Percentiles rank a stretch among this genome's conserved stretches.
These are phyloP conservation scores for Polydrusus tereticollis DNA, from an alignment of 2,888 invertebrate genomes.

Conservation along the genomic window DNA sequence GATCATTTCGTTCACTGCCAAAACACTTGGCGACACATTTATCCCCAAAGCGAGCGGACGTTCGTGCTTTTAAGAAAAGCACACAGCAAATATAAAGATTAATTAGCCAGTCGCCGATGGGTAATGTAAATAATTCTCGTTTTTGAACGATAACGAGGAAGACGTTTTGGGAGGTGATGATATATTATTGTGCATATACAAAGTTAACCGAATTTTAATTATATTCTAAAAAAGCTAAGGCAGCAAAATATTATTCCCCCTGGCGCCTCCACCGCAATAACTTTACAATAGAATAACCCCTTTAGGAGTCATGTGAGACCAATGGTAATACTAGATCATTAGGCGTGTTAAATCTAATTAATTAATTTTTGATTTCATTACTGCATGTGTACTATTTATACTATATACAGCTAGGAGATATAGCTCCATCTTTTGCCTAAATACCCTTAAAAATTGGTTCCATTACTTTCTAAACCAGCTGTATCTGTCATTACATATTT, in stretches of 20 bases:
- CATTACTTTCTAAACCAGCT: background rate
- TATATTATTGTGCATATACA: background rate
- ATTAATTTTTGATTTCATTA: too few species aligned
- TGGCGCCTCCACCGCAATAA: background rate
- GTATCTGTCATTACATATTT: background rate
- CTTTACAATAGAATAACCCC: background rate
- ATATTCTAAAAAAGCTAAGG: background rate
- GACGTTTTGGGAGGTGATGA: background rate
- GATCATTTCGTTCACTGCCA: background rate
- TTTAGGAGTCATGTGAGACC: too few species aligned
- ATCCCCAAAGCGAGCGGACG: slow-evolving; percentile 1
- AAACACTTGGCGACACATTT: slow-evolving; percentile 12
- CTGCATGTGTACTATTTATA: too few species aligned
- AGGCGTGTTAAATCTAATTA: too few species aligned
- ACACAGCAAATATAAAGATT: slow-evolving; percentile 6
- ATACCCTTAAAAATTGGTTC: too few species aligned
- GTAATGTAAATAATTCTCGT: background rate
- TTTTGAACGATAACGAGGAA: background rate
- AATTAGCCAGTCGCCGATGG: background rate
- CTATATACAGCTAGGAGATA: too few species aligned
- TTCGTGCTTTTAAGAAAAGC: slow-evolving; percentile 18
- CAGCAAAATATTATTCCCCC: too few species aligned
- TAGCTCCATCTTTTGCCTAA: too few species aligned
- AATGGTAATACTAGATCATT: too few species aligned
- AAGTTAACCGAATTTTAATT: background rate